Evolutionary conservation across 2,888 invertebrate genomes (phyloP).

Genomic region (Drosophila setosimentum): DNA sequence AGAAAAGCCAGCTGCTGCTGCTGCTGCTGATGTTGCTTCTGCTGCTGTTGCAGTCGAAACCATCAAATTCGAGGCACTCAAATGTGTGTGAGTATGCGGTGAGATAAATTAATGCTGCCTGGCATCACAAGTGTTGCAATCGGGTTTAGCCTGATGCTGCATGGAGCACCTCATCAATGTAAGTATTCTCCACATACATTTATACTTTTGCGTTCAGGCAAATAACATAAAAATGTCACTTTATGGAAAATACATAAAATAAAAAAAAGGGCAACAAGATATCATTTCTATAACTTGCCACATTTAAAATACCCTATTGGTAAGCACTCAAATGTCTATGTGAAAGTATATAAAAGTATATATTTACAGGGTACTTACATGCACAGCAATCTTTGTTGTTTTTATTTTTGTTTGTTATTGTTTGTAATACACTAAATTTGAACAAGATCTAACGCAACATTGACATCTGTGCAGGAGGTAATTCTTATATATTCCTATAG

Average conservation of each 20-base stretch:
- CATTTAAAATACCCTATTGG: not conserved
- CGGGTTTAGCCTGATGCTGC: not conserved
- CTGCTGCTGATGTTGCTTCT: not conserved
- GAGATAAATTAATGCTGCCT: constrained; percentile 14
- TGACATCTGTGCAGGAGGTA: constrained; percentile 5
- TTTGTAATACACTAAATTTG: not conserved
- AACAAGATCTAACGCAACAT: constrained; percentile 1
- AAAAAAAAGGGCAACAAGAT: not conserved
- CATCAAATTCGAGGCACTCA: constrained; percentile 4
- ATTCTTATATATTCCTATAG: not conserved
- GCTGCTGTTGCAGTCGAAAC: not conserved
- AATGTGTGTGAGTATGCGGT: constrained; percentile 7
- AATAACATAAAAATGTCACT: constrained; percentile 3
- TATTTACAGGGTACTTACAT: not conserved
- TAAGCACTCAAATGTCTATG: not conserved
- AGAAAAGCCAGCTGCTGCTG: constrained; percentile 12
- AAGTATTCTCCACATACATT: constrained; percentile 2
- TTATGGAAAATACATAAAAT: constrained; percentile 1
- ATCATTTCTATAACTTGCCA: not conserved
- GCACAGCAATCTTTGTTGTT: not conserved
- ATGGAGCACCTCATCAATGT: not conserved
- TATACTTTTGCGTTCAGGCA: not conserved
- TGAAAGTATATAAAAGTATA: not conserved
- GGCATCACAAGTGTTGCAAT: constrained; percentile 12
- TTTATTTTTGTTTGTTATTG: not conserved